Evolutionary conservation across 2,888 invertebrate species (phyloP).

Genomic region (Ichneumon xanthorius): DNA sequence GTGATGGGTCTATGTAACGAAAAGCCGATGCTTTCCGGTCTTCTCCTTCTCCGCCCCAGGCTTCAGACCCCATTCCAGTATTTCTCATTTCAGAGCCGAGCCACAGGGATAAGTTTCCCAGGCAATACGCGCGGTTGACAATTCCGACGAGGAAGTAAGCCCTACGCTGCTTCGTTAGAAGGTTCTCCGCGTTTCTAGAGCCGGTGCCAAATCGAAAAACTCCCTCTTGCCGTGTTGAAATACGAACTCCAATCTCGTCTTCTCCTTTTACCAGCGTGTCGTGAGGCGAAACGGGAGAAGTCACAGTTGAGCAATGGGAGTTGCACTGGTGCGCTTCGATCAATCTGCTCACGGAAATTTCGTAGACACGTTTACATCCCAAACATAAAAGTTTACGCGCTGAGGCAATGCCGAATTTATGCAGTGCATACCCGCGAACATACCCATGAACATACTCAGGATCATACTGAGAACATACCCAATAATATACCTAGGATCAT

Average conservation of each 20-base stretch:
- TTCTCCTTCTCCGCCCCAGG: not conserved
- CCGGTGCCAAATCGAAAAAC: slow-evolving; percentile 26
- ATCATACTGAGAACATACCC: too few relatives aligned
- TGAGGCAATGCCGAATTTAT: not conserved
- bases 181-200: not conserved
- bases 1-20: slow-evolving; percentile 2
- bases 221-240: not conserved
- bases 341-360: not conserved
- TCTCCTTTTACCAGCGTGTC: not conserved
- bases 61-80: not conserved
- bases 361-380: not conserved
- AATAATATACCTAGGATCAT: too few relatives aligned
- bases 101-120: not conserved
- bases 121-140: slow-evolving; percentile 3
- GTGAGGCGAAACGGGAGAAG: not conserved
- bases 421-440: too few relatives aligned
- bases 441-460: too few relatives aligned
- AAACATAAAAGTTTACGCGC: not conserved
- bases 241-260: slow-evolving; percentile 16
- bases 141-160: not conserved
- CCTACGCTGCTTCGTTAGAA: slow-evolving; percentile 19
- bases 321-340: not conserved
- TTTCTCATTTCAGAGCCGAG: not conserved
- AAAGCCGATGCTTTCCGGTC: slow-evolving; percentile 25
- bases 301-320: not conserved